Evolutionary conservation across 2,797 vertebrate genomes (phyloP), one percentile per base, ranked within the genome.

Genomic region (Myripristis murdjan): DNA sequence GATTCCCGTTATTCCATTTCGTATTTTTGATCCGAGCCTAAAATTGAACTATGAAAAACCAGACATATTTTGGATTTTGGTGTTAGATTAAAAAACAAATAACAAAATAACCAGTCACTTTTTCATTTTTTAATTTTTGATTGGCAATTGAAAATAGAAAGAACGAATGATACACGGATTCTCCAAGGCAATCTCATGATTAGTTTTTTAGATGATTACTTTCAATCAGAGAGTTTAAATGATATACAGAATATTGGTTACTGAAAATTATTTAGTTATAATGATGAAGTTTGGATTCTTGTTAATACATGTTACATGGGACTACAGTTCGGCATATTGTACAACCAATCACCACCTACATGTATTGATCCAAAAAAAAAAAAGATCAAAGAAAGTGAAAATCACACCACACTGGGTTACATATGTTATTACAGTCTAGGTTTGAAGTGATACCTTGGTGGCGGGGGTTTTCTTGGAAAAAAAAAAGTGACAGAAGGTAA

Each of bases 401-500:
- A 26, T 66, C 49, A 75, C 53, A 64, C 12, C 12, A 28, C 76
- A 82, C 64, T 53, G 15, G 53, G 57, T 81, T 73, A 79, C 4
- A 33, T 65, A 67, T 31, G 0, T 28, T 52, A 46, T 71, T 64
- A 23, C 54, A 46, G 43, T 70, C 18, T 12, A 28, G 2, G 2
- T 77, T 28, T 51, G 53, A 60, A 64, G 65, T 39, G 81, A 95
- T 98, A 98, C 97, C 97, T 96, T 95, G 95, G 95, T 49, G 95
- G 94, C 51, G 85, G 94, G 20, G 82, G 94, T 95, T 96, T 97
- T 94, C 97, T 94, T 87, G 47, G 60, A 85, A 89, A 87, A 1
- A 23, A 84, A 43, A 1, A 23, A 84, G 39, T 43, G 18, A 68
- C 5, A 67, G 43, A 72, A 15, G 58, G 47, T 66, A 68, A 61